A percentile compares a stretch with the other conserved stretches of the same genome.
phyloP scores from a whole-genome alignment of 1,140 invertebrate genomes.

The Philopotamus ludificatus region DNA sequence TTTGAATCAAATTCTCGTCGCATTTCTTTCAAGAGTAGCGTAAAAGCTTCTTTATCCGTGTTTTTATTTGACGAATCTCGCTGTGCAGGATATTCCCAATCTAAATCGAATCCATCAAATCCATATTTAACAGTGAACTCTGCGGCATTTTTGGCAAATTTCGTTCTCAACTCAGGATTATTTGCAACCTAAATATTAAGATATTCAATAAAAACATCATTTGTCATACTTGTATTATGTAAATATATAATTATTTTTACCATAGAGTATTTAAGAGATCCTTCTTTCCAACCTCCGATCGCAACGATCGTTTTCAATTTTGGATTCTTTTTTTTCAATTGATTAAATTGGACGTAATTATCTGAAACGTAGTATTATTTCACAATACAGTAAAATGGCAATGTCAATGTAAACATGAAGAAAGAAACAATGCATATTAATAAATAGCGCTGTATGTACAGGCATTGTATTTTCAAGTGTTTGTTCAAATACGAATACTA shows the following conservation, averaged over 20 bases:
- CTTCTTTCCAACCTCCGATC: conserved; percentile 78
- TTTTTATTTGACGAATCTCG: conserved; percentile 59
- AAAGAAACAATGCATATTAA: no score
- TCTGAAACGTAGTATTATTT: no score
- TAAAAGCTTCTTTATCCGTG: conserved; percentile 54
- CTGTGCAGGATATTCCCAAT: conserved; percentile 78
- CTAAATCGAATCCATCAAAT: conserved; percentile 79
- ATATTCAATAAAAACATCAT: conserved; percentile 12
- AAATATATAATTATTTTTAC: no score
- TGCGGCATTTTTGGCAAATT: conserved; percentile 62
- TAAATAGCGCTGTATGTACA: no score
- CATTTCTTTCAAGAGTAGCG: conserved; percentile 59
- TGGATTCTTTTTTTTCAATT: conserved; percentile 63
- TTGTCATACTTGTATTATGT: no score
- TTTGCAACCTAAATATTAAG: conserved; percentile 52
- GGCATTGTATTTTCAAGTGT: no score
- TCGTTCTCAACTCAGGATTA: conserved; percentile 52
- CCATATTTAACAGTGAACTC: conserved; percentile 61
- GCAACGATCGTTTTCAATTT: conserved; percentile 68
- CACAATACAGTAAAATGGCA: no score
- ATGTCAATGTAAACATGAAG: no score
- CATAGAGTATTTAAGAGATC: conserved; percentile 64
- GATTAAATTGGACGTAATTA: conserved; percentile 58
- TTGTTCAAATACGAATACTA: no score
- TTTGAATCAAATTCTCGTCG: conserved; percentile 57